A percentile compares a stretch with the other conserved stretches of the same genome.
Evolutionary conservation across 2,113 vertebrate species (phyloP).

Genomic region (Stegastes partitus): DNA sequence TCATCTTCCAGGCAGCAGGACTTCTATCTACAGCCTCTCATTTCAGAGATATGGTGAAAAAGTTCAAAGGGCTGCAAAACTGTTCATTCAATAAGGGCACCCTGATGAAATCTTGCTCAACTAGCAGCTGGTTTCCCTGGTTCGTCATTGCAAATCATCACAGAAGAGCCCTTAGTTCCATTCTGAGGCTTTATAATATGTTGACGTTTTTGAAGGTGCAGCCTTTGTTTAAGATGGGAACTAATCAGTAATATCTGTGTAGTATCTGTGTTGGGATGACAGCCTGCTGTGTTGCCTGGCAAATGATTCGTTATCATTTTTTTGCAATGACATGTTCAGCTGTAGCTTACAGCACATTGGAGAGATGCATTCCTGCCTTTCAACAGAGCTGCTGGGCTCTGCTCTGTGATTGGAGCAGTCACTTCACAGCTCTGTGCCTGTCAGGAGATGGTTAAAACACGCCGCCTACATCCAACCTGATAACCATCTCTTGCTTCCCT

Average conservation of each 20-base stretch:
- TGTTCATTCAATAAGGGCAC: neutral
- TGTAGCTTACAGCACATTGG: slow-evolving; percentile 14
- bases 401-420: slow-evolving; percentile 69
- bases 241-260: neutral
- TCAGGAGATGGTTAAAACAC: slow-evolving; percentile 65
- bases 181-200: neutral
- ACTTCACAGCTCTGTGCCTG: slow-evolving; percentile 52
- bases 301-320: neutral
- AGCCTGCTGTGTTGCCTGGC: neutral
- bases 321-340: slow-evolving; percentile 3
- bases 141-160: neutral
- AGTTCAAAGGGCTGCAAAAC: slow-evolving; percentile 19
- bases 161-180: neutral
- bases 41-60: slow-evolving; percentile 30
- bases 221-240: neutral
- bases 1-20: slow-evolving; percentile 2
- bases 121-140: slow-evolving; percentile 14
- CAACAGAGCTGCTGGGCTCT: slow-evolving; percentile 69
- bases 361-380: slow-evolving; percentile 79
- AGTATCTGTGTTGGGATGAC: neutral
- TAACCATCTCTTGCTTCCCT: slow-evolving; percentile 53
- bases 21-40: slow-evolving; percentile 44
- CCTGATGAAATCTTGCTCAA: slow-evolving; percentile 14
- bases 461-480: slow-evolving; percentile 45
- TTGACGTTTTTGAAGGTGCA: neutral